These are phyloP conservation scores for Portevinia maculata DNA, from an alignment of 2,888 invertebrate species.

Conservation along the genomic window DNA sequence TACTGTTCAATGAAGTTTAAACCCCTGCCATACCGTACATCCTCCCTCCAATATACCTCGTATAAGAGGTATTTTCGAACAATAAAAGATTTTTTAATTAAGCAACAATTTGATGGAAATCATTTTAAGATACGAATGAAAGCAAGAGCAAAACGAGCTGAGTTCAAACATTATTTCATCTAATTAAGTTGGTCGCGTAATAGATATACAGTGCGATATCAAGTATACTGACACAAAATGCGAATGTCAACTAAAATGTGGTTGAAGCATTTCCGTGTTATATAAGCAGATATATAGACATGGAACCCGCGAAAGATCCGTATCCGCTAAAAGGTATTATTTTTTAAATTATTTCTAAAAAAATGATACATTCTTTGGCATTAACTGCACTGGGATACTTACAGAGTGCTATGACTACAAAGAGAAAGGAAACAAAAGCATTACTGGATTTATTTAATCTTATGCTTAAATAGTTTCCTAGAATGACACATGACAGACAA, in stretches of 20 bases:
- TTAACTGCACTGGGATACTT: constrained; percentile 3
- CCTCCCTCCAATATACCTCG: neutral
- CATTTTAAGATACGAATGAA: constrained; percentile 28
- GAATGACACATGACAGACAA: neutral
- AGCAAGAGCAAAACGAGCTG: constrained; percentile 19
- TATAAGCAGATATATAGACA: constrained; percentile 43
- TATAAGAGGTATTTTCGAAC: constrained; percentile 7
- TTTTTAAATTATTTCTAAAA: constrained; percentile 62
- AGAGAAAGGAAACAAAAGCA: constrained; percentile 7
- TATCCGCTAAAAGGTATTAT: constrained; percentile 31
- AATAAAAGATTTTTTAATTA: constrained; percentile 55
- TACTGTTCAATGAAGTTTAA: constrained; percentile 4
- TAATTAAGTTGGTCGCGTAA: constrained; percentile 54
- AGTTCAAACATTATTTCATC: constrained; percentile 55
- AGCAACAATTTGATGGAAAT: constrained; percentile 56
- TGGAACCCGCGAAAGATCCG: constrained; percentile 20
- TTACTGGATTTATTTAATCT: constrained; percentile 16
- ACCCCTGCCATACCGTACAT: neutral
- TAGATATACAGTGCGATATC: constrained; percentile 19
- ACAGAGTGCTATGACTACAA: constrained; percentile 13
- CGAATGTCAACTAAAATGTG: constrained; percentile 18
- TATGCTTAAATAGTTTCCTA: constrained; percentile 46
- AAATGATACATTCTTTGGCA: constrained; percentile 42
- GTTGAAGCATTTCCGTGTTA: constrained; percentile 34
- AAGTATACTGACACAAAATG: neutral